Base-by-base conservation (phyloP, 2,113 vertebrate genomes). In the Cephalopterus ornatus region DNA sequence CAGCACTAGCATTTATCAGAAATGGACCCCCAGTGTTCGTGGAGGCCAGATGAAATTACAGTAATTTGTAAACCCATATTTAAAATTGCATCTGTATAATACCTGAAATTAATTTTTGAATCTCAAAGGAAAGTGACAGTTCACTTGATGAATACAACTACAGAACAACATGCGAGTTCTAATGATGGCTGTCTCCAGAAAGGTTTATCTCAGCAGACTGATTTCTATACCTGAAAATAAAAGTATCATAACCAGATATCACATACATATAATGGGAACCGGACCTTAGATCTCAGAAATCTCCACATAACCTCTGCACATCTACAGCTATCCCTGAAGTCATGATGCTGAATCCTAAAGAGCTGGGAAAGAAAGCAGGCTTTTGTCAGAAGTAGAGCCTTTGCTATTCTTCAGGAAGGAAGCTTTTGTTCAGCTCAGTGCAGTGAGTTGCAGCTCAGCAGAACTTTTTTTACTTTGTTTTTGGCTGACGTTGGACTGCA, bases 401-500 rank as follows among this genome's bases (percentile, higher is more conserved):
- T 92, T 96, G 59, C 87, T 93, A 52, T 95, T 93, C 91, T 96
- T 96, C 82, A 85, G 91, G 94, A 97, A 95, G 59, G 59, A 94
- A 82, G 92, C 92, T 92, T 97, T 97, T 96, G 92, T 96, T 96
- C 78, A 86, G 73, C 79, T 86, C 73, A 91, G 89, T 90, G 94
- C 92, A 94, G 83, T 93, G 89, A 95, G 91, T 96, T 92, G 79
- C 95, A 91, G 89, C 94, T 95, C 91, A 96, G 95, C 93, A 97
- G 91, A 96, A 97, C 91, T 96, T 96, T 94, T 94, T 88, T 94
- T 96, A 91, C 89, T 52, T 85, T 92, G 96, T 94, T 97, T 95
- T 95, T 96, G 94, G 93, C 94, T 96, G 96, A 97, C 92, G 81
- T 80, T 95, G 85, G 87, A 95, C 91, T 96, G 92, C 95, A 95